Base-by-base conservation (phyloP, 2,797 vertebrate species). In the Channa striata region DNA sequence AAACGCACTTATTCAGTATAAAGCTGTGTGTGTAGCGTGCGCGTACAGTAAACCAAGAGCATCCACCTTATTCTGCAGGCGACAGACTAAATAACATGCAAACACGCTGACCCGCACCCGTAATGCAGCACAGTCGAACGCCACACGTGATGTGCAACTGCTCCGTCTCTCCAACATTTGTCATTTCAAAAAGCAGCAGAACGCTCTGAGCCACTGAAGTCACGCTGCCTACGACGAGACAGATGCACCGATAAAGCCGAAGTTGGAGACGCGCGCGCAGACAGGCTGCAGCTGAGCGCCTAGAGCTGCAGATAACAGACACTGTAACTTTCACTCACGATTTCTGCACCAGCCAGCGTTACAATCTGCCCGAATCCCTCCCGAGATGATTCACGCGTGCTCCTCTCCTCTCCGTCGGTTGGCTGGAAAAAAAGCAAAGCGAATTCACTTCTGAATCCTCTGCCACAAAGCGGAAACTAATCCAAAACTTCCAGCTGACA, bases 251-350 rank as follows among this genome's bases (percentile, higher is more conserved):
- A 87, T 84, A 71, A 74, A 74, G 23, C 51, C 2, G 1, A 37
- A 36, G 60, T 80, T 30, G 69, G 68, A 77, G 44, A 78, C 72
- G 19, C 49, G 79, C 49, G 79, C 62, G 66, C 44, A 12, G 68
- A 53, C 72, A 65, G 30, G 68, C 66, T 25, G 37, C 33, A 20
- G 50, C 65, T 48, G 66, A 74, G 51, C 6, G 54, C 72, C 62
- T n/a, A 20, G 16, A 83, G 79, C 69, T 70, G 56, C 58, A 54
- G 76, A 88, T 69, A 83, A 78, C 60, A 67, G 30, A 39, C 36
- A 25, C 57, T 40, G 59, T 9, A 69, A 59, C 44, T 23, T 61
- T 66, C 75, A 67, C 57, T 66, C 54, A 30, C 17, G 1, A 37
- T 8, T 11, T 60, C 49, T 69, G 40, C 56, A 52, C 49, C 54